These are phyloP conservation scores for Macrosoma leucophasiata DNA, from an alignment of 2,888 invertebrate species.

Conservation along the genomic window DNA sequence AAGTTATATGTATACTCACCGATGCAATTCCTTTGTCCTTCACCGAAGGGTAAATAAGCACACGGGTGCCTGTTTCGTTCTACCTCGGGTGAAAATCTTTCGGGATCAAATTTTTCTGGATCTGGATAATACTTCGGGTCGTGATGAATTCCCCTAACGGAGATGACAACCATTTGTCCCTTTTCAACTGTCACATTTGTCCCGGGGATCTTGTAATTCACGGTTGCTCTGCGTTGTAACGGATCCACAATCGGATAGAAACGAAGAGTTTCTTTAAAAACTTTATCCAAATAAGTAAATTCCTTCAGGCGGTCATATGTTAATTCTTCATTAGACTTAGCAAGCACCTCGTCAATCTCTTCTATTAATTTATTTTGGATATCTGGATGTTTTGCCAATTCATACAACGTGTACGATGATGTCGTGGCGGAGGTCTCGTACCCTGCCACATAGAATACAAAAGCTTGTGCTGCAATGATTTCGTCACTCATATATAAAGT, in stretches of 20 bases:
- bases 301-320: constrained; percentile 49
- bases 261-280: constrained; percentile 52
- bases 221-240: constrained; percentile 41
- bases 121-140: constrained; percentile 54
- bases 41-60: constrained; percentile 55
- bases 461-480: constrained; percentile 50
- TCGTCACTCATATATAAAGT: constrained; percentile 39
- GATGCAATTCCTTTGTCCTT: constrained; percentile 57
- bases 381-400: constrained; percentile 45
- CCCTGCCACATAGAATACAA: constrained; percentile 58
- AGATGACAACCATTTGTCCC: constrained; percentile 39
- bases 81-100: constrained; percentile 49
- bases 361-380: constrained; percentile 44
- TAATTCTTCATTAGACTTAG: constrained; percentile 38
- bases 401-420: constrained; percentile 43
- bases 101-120: constrained; percentile 61
- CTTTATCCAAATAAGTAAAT: constrained; percentile 51
- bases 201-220: constrained; percentile 44
- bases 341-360: constrained; percentile 40
- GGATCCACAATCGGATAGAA: constrained; percentile 56
- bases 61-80: constrained; percentile 38
- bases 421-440: constrained; percentile 61
- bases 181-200: constrained; percentile 44
- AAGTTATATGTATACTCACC: too few species aligned
- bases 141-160: constrained; percentile 49